Evolutionary conservation across 2,113 vertebrate genomes (phyloP).

Genomic region (Pseudolaguvia tuberculata): DNA sequence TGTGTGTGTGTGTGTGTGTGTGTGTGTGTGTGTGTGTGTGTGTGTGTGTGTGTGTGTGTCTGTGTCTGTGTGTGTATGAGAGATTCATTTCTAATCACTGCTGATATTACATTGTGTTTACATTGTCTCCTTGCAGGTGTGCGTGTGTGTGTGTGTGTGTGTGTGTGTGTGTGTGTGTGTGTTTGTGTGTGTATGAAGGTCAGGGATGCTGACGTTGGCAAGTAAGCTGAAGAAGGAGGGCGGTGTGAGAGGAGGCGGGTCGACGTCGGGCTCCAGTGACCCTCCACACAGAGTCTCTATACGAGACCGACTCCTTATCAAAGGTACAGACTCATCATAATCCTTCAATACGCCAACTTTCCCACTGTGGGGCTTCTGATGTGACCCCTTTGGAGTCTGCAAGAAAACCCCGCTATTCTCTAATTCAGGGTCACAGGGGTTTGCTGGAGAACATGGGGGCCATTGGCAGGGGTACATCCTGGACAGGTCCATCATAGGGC

Average conservation of each 20-base stretch:
- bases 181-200: constrained; percentile 44
- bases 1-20: too few relatives aligned
- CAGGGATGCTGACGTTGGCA: constrained; percentile 91
- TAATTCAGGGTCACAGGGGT: too few relatives aligned
- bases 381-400: too few relatives aligned
- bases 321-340: constrained; percentile 74
- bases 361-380: too few relatives aligned
- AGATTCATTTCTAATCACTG: background rate
- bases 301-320: constrained; percentile 90
- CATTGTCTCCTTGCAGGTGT: constrained; percentile 2
- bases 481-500: too few relatives aligned
- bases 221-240: constrained; percentile 94
- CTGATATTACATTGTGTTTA: background rate
- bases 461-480: too few relatives aligned
- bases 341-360: too few relatives aligned
- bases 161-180: constrained; percentile 20
- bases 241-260: constrained; percentile 77
- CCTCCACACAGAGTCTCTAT: constrained; percentile 87
- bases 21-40: background rate
- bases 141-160: constrained; percentile 27
- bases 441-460: too few relatives aligned
- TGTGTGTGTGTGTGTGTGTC: background rate
- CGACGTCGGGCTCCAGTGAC: constrained; percentile 72
- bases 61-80: background rate
- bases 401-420: too few relatives aligned